phyloP scores from a whole-genome alignment of 2,113 vertebrate species.

The Vidua chalybeata region DNA sequence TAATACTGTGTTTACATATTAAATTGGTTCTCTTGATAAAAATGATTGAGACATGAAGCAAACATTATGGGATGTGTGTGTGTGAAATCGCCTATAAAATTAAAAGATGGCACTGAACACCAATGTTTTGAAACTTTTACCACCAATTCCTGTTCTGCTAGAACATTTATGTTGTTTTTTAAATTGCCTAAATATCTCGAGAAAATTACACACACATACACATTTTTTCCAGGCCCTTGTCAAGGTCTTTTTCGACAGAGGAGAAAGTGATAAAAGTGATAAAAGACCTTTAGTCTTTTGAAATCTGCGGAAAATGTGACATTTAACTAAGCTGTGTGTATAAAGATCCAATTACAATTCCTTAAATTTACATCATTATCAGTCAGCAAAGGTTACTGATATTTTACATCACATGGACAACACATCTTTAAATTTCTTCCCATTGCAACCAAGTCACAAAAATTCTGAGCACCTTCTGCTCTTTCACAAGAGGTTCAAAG shows the following conservation, averaged over 20 bases:
- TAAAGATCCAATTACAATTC: not conserved
- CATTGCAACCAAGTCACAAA: not conserved
- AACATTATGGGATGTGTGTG: not conserved
- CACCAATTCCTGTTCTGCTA: not conserved
- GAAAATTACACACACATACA: not conserved
- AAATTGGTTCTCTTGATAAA: not conserved
- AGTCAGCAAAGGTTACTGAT: not conserved
- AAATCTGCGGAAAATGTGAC: not conserved
- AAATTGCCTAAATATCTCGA: not conserved
- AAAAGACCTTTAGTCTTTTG: not conserved
- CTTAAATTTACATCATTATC: not conserved
- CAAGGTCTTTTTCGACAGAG: not conserved
- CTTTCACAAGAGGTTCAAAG: not conserved
- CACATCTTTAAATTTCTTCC: not conserved
- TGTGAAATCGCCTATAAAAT: not conserved
- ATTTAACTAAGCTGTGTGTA: not conserved
- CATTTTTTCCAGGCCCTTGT: not conserved
- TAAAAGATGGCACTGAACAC: not conserved
- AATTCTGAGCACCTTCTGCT: not conserved
- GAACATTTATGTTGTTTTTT: not conserved
- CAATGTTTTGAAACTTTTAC: not conserved
- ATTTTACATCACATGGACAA: not conserved
- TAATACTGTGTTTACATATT: not conserved
- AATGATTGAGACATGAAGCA: not conserved
- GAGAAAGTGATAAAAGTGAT: not conserved